A percentile compares a stretch with the other conserved stretches of the same genome.
phyloP scores from a whole-genome alignment of 2,888 invertebrate species.

The Aspidapion aeneum region DNA sequence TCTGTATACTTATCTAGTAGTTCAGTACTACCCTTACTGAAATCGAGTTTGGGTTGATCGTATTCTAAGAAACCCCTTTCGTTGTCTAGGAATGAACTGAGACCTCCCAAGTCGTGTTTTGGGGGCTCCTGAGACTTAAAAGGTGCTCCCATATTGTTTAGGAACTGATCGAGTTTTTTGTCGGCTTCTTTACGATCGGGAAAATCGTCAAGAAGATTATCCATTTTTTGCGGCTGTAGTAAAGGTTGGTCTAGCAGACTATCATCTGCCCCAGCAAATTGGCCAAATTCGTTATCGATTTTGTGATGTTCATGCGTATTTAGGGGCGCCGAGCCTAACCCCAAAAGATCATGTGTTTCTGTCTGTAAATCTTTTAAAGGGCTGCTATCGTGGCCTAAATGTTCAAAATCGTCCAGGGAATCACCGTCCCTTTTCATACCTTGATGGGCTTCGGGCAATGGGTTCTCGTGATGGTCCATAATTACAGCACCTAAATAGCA shows the following conservation, averaged over 20 bases:
- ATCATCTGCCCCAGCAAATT: constrained; percentile 5
- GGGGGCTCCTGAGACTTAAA: constrained; percentile 27
- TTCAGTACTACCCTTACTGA: constrained; percentile 30
- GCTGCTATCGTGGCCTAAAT: constrained; percentile 60
- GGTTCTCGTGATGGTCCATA: neutral
- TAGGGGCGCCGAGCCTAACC: constrained; percentile 34
- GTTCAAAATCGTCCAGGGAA: constrained; percentile 72
- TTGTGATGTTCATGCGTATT: constrained; percentile 34
- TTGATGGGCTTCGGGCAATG: neutral
- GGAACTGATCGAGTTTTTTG: constrained; percentile 41
- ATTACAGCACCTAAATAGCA: too few relatives aligned
- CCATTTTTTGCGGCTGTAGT: constrained; percentile 35
- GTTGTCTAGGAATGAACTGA: constrained; percentile 42
- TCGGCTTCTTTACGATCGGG: constrained; percentile 39
- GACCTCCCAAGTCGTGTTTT: constrained; percentile 26
- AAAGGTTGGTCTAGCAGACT: constrained; percentile 23
- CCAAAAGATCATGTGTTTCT: constrained; percentile 46
- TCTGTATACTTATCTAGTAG: constrained; percentile 57
- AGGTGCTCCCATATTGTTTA: constrained; percentile 31
- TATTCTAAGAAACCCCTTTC: constrained; percentile 35
- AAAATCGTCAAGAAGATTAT: constrained; percentile 45
- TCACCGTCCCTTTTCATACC: constrained; percentile 56
- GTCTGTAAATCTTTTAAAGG: constrained; percentile 40
- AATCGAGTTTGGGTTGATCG: constrained; percentile 11
- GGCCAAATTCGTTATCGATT: constrained; percentile 44